Percentiles rank a stretch among this genome's conserved stretches.
phyloP scores from a whole-genome alignment of 1,140 invertebrate genomes.

The Nebria ingens region DNA sequence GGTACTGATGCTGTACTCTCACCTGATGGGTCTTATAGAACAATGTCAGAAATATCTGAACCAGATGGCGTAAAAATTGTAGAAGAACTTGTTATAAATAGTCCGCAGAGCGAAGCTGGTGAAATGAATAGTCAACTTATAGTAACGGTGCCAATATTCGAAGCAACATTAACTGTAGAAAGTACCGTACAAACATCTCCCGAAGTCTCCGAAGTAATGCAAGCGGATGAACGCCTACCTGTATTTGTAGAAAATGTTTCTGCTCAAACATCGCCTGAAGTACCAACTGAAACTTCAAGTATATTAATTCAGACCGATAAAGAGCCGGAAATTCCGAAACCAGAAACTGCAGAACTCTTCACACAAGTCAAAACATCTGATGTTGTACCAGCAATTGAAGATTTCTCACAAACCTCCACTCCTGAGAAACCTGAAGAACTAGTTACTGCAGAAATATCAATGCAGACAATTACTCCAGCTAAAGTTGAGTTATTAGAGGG shows the following conservation, averaged over 20 bases:
- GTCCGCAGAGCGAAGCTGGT: constrained; percentile 34
- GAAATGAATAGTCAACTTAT: constrained; percentile 40
- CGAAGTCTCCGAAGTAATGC: constrained; percentile 15
- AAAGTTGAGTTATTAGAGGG: constrained; percentile 29
- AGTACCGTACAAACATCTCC: constrained; percentile 38
- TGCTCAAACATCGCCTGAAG: constrained; percentile 47
- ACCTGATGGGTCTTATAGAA: constrained; percentile 42
- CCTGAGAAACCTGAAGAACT: constrained; percentile 27
- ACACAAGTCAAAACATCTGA: constrained; percentile 28
- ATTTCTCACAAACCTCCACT: constrained; percentile 15
- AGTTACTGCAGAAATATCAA: constrained; percentile 38
- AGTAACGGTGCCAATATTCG: constrained; percentile 45
- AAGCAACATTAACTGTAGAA: constrained; percentile 41
- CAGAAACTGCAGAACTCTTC: constrained; percentile 27
- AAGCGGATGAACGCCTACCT: not conserved
- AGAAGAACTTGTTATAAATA: constrained; percentile 44
- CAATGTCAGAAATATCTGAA: constrained; percentile 44
- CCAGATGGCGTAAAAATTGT: constrained; percentile 48
- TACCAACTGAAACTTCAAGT: constrained; percentile 32
- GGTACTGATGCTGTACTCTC: constrained; percentile 25
- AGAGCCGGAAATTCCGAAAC: constrained; percentile 25
- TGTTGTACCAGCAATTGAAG: constrained; percentile 25
- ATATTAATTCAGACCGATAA: constrained; percentile 35
- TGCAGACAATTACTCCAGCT: constrained; percentile 41
- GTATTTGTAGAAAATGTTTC: constrained; percentile 38